Evolutionary conservation across 2,888 invertebrate species (phyloP), one percentile per base, ranked within the genome.

Genomic region (Drosophila falleni): DNA sequence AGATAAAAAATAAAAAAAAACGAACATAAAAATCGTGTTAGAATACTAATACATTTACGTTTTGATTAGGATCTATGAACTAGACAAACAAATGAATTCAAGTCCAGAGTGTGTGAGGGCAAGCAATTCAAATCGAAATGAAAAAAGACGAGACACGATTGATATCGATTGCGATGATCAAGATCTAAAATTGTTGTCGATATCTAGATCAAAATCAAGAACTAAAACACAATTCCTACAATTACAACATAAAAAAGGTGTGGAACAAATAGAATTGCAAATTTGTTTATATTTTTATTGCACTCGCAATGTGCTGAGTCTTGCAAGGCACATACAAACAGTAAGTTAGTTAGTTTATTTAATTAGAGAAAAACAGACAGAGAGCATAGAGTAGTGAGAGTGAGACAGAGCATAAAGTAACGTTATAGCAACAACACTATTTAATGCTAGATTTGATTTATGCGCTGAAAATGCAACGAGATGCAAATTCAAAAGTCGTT

Each of bases 241-340:
- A 75, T 67, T 81, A 82, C 87, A 83, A 87, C 81, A 87, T 44
- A 76, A 78, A 76, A 73, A 76, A 68, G 10, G 39, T 47, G 78
- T 68, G 42, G 11, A 62, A 47, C 51, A 83, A 83, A 86, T 73
- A 71, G 69, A 75, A 73, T 86, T 86, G 85, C 75, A 80, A 78
- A 72, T 51, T 73, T 68, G 19, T 42, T 53, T 16, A 42, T 41
- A 39, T 42, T 53, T 51, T 50, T 53, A 49, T 78, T 79, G 76
- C 81, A 79, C 74, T 80, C 58, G 78, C 81, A 64, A 65, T 59
- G 83, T 80, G 79, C 78, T 61, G 62, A 62, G 64, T 71, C 54
- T 82, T 78, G 74, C 80, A 84, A 84, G 76, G 86, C 83, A 87
- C 83, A 84, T 85, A 80, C 88, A 88, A 77, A 78, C 74, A 78